These are phyloP conservation scores for Plectrocnemia conspersa DNA, from an alignment of 1,140 invertebrate genomes.

Conservation along the genomic window DNA sequence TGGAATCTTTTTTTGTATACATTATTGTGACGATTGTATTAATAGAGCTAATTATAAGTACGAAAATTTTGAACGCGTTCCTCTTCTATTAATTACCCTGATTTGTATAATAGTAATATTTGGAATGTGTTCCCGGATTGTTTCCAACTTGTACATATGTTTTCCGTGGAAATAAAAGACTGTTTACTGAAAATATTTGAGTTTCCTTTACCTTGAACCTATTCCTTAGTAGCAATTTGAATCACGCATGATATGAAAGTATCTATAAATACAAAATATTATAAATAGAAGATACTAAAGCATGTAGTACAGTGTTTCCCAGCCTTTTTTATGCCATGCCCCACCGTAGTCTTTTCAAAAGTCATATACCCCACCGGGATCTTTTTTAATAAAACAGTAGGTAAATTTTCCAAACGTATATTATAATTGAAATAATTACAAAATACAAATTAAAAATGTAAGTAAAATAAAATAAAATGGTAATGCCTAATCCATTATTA, in stretches of 20 bases:
- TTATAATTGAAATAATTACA: too few species aligned
- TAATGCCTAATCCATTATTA: too few species aligned
- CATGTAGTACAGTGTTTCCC: constrained; percentile 4
- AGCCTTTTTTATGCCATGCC: too few species aligned
- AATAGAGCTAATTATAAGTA: background rate
- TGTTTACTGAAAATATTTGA: constrained; percentile 10
- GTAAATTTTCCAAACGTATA: too few species aligned
- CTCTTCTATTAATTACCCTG: too few species aligned
- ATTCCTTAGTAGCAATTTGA: background rate
- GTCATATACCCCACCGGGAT: too few species aligned
- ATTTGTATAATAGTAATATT: background rate
- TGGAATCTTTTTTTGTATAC: background rate
- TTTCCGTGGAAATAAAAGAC: constrained; percentile 16
- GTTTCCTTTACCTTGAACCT: constrained; percentile 12
- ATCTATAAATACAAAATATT: background rate
- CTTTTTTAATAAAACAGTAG: too few species aligned
- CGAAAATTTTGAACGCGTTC: background rate
- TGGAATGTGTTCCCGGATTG: constrained; percentile 11
- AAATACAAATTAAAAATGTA: too few species aligned
- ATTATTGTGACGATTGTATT: background rate
- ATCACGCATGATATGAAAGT: background rate
- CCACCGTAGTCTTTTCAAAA: too few species aligned
- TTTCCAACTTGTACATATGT: constrained; percentile 8
- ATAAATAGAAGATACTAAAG: background rate
- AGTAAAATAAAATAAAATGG: too few species aligned